Evolutionary conservation across 2,113 vertebrate genomes (phyloP).

Genomic region (Rostratula benghalensis): DNA sequence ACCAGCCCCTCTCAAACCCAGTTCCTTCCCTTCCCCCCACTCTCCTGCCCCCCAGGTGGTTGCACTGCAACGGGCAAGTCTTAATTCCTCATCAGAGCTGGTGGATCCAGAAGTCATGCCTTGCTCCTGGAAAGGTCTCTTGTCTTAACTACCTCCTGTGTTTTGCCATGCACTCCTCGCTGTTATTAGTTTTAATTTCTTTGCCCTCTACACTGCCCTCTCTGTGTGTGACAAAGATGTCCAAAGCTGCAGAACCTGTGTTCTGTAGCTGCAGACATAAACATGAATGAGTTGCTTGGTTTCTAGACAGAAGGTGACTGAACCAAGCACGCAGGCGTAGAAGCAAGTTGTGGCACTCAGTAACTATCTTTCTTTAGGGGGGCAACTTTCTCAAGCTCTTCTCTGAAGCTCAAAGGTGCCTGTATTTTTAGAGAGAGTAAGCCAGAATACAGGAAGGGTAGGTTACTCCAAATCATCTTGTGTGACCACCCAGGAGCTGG

Average conservation of each 20-base stretch:
- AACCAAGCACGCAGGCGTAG: not conserved
- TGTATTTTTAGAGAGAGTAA: not conserved
- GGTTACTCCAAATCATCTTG: not conserved
- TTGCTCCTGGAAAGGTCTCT: not conserved
- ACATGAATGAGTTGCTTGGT: not conserved
- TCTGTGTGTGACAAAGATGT: not conserved
- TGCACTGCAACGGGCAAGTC: not conserved
- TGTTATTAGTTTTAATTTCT: not conserved
- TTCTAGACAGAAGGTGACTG: not conserved
- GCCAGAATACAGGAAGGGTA: not conserved
- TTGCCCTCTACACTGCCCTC: not conserved
- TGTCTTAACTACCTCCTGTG: not conserved
- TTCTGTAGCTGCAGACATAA: not conserved
- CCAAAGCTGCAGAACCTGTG: not conserved
- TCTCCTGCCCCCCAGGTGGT: not conserved
- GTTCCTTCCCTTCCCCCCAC: rapidly evolving
- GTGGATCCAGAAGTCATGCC: not conserved
- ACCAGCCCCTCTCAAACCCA: not conserved
- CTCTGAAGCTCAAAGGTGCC: not conserved
- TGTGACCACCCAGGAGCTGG: not conserved
- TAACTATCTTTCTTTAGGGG: not conserved
- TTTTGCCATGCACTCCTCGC: not conserved
- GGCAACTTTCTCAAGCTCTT: not conserved
- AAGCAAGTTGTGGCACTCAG: not conserved
- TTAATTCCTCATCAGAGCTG: not conserved